Evolutionary conservation across 1,140 invertebrate species (phyloP).

Genomic region (Cryptotermes secundus): DNA sequence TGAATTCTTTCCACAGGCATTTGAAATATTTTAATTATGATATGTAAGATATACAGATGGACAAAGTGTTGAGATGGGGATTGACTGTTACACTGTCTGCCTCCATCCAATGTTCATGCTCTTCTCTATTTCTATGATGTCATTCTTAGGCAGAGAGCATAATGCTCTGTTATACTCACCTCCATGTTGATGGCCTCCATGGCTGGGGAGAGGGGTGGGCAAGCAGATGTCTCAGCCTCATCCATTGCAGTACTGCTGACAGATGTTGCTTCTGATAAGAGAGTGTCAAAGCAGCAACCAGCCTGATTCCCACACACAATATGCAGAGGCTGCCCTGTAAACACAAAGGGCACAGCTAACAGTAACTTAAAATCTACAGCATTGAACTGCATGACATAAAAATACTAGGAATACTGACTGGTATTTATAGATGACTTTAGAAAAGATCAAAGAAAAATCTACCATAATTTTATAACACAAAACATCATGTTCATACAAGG

Average conservation of each 20-base stretch:
- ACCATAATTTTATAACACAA: no score
- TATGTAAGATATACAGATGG: no score
- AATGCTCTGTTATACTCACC: slow-evolving; percentile 9
- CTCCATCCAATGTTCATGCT: neutral
- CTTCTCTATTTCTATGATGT: neutral
- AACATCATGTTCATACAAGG: no score
- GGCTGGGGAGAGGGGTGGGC: slow-evolving; percentile 20
- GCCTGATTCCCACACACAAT: slow-evolving; percentile 19
- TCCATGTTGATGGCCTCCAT: slow-evolving; percentile 33
- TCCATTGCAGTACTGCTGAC: neutral
- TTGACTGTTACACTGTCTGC: no score
- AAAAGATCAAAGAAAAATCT: no score
- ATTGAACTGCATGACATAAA: no score
- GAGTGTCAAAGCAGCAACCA: slow-evolving; percentile 21
- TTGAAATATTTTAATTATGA: neutral
- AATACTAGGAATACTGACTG: no score
- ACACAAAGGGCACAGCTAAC: neutral
- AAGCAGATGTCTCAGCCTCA: neutral
- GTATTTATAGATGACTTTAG: no score
- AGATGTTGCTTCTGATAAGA: neutral
- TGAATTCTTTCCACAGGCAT: neutral
- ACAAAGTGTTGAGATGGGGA: neutral
- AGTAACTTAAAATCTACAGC: no score
- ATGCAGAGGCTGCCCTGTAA: neutral
- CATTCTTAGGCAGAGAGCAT: neutral